Evolutionary conservation across 2,113 vertebrate species (phyloP).

Genomic region (Ciconia boyciana): DNA sequence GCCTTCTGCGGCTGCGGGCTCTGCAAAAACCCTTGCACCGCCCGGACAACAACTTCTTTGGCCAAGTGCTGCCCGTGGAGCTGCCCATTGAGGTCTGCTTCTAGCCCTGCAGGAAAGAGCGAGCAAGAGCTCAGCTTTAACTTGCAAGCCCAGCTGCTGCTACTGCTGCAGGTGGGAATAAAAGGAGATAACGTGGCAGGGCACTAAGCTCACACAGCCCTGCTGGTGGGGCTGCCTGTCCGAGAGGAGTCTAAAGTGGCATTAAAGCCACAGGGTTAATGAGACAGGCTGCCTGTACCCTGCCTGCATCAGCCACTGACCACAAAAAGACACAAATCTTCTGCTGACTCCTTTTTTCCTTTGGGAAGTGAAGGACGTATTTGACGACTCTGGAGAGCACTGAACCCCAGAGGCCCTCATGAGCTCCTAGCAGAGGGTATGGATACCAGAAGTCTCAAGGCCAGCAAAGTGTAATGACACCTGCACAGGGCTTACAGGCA

Average conservation of each 20-base stretch:
- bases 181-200: fast-evolving
- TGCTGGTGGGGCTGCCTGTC: background rate
- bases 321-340: background rate
- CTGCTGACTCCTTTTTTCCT: background rate
- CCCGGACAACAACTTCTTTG: conserved; percentile 77
- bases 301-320: background rate
- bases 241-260: background rate
- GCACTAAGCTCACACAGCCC: background rate
- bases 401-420: background rate
- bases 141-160: background rate
- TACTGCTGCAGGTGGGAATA: background rate
- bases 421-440: background rate
- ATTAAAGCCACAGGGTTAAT: background rate
- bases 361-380: background rate
- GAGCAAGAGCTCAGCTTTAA: background rate
- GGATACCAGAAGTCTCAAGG: background rate
- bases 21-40: conserved; percentile 80
- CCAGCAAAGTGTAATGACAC: background rate
- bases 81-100: conserved; percentile 76
- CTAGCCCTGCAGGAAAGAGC: conserved; percentile 74
- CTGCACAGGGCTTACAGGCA: background rate
- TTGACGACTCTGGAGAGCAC: background rate
- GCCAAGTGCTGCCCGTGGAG: conserved; percentile 93
- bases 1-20: conserved; percentile 77
- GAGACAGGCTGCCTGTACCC: background rate